Evolutionary conservation across 2,888 invertebrate genomes (phyloP).

Genomic region (Uloborus plumipes): DNA sequence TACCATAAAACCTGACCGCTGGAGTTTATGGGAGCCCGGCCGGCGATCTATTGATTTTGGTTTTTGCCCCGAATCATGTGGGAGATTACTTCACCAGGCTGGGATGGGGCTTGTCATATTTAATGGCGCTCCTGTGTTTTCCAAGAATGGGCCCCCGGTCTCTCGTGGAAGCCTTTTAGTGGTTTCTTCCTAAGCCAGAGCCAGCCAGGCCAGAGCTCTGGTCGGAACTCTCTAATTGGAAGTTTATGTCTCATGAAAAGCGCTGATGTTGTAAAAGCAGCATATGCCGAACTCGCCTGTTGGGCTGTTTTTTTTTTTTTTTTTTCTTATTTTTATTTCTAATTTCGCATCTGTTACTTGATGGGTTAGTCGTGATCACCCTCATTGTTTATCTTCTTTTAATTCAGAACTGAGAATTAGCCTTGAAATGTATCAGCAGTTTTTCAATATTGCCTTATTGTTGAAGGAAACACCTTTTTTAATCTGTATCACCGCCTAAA

Average conservation of each 20-base stretch:
- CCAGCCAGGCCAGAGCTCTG: constrained; percentile 1
- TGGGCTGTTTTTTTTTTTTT: too few relatives aligned
- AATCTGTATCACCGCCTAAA: too few relatives aligned
- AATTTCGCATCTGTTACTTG: too few relatives aligned
- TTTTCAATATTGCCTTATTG: too few relatives aligned
- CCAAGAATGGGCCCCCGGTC: too few relatives aligned
- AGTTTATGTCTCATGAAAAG: constrained; percentile 61
- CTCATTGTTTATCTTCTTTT: too few relatives aligned
- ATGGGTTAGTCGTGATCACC: too few relatives aligned
- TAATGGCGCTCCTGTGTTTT: constrained; percentile 31
- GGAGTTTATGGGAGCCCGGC: constrained; percentile 51
- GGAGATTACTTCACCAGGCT: constrained; percentile 42
- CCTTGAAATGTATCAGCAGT: too few relatives aligned
- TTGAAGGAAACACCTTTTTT: too few relatives aligned
- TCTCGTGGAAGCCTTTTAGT: constrained; percentile 26
- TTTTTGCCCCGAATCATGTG: neutral
- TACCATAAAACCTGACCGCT: constrained; percentile 59
- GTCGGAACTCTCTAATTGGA: constrained; percentile 49
- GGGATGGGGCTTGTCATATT: constrained; percentile 52
- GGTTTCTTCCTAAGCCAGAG: constrained; percentile 16
- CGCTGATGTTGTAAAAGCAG: constrained; percentile 37
- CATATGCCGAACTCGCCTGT: too few relatives aligned
- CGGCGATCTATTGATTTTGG: constrained; percentile 55
- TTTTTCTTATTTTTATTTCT: too few relatives aligned
- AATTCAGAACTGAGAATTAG: too few relatives aligned